These are phyloP conservation scores for Cryptophagus acutangulus DNA, from an alignment of 2,888 invertebrate genomes.

Conservation along the genomic window DNA sequence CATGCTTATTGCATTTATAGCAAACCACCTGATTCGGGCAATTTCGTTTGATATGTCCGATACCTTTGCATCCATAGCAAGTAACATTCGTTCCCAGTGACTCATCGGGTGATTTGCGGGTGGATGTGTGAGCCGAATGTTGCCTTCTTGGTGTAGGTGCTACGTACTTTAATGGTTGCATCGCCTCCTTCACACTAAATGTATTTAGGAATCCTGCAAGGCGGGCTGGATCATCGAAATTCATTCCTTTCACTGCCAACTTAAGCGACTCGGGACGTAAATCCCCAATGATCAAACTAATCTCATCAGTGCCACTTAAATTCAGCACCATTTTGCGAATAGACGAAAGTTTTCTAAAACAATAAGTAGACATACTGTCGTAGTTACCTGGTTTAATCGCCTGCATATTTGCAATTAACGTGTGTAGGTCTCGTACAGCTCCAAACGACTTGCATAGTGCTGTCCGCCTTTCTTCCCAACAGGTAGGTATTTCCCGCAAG, in stretches of 20 bases:
- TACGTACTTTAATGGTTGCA: too few relatives aligned
- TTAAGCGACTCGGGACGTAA: not conserved
- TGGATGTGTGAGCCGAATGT: too few relatives aligned
- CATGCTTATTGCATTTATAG: too few relatives aligned
- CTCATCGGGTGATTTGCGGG: too few relatives aligned
- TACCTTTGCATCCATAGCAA: too few relatives aligned
- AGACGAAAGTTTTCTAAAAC: not conserved
- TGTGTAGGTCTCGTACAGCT: not conserved
- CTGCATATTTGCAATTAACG: not conserved
- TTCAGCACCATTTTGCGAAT: not conserved
- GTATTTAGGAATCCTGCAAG: not conserved
- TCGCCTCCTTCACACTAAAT: not conserved
- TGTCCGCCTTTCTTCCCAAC: not conserved
- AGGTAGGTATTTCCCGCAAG: not conserved
- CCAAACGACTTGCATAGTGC: not conserved
- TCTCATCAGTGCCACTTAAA: not conserved
- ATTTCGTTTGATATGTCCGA: too few relatives aligned
- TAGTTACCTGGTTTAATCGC: not conserved
- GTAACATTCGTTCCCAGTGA: too few relatives aligned
- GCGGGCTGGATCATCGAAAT: not conserved
- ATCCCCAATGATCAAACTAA: conserved; percentile 2
- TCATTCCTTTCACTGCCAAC: not conserved
- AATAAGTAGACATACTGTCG: not conserved
- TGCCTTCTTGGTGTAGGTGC: too few relatives aligned
- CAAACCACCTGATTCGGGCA: too few relatives aligned